Base-by-base conservation (phyloP, 2,888 invertebrate species). In the Teinopalpus imperialis region DNA sequence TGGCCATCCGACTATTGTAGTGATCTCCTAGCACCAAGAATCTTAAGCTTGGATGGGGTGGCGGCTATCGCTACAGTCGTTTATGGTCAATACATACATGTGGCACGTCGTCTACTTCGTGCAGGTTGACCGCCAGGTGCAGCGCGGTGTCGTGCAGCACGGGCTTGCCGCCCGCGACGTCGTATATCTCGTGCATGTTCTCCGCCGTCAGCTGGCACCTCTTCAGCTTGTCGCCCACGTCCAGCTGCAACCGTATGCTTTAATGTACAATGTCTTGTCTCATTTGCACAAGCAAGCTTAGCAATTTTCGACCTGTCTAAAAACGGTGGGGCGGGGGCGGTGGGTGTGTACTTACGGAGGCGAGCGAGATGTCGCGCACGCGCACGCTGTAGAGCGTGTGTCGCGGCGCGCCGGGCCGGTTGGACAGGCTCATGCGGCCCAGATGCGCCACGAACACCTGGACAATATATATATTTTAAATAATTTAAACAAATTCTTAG, bases 141-240 rank as follows among this genome's bases (percentile, higher is more conserved):
- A 98, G 85, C 41, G 95, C 92, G 0, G 98, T 98, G 76, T 98
- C 94, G 78, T 98, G 96, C 51, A 98, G 82, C 68, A 98, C 95
- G 2, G 97, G 96, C 61, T 93, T 92, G n/a, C 95, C 96, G 49
- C 91, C 90, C 41, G 91, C 41, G 70, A 94, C 95, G 53, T 92
- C 92, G 79, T 97, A 96, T 55, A 95, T 82, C 54, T 93, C 91
- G 66, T 93, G 93, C 43, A 94, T 91, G 67, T 55, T 72, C 54
- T 71, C 80, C 16, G 83, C 54, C 61, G 71, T 55, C 68, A 81
- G 51, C 61, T 66, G 54, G 56, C 66, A 57, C 37, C 53, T 53
- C 68, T 59, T 59, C 55, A 81, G 50, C 56, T 69, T 69, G 41
- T 74, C 75, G 9, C 67, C 59, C 42, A 87, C 81, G 61, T 89